phyloP scores from a whole-genome alignment of 2,113 vertebrate genomes.

The Fukomys damarensis region DNA sequence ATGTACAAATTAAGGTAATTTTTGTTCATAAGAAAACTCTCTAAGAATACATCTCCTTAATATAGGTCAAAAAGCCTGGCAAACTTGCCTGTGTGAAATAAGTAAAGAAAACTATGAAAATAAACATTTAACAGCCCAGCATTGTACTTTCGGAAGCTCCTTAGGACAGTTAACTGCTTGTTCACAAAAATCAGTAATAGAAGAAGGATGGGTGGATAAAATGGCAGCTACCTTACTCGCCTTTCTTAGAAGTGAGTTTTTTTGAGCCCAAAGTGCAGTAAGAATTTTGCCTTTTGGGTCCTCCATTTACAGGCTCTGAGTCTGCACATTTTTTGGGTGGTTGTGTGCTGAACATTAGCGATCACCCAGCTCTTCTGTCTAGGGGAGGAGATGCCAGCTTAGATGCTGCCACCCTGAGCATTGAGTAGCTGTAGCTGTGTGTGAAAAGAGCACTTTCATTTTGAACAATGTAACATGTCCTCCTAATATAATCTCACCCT shows the following conservation, averaged over 20 bases:
- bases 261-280: background rate
- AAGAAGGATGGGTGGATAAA: background rate
- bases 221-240: background rate
- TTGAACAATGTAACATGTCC: background rate
- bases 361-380: background rate
- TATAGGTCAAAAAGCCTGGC: background rate
- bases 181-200: background rate
- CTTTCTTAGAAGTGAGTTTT: background rate
- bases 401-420: background rate
- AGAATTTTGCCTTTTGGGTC: background rate
- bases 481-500: background rate
- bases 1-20: background rate
- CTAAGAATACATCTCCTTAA: background rate
- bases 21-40: background rate
- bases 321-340: background rate
- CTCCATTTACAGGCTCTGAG: background rate
- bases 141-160: constrained; percentile 20
- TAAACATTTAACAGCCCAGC: constrained; percentile 60
- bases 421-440: background rate
- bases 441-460: background rate
- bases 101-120: constrained; percentile 80
- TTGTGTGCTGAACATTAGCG: background rate
- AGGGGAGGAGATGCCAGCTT: background rate
- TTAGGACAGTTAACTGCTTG: background rate
- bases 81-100: constrained; percentile 73